Evolutionary conservation across 2,113 vertebrate genomes (phyloP), one percentile per base, ranked within the genome.

Genomic region (Oncorhynchus keta): DNA sequence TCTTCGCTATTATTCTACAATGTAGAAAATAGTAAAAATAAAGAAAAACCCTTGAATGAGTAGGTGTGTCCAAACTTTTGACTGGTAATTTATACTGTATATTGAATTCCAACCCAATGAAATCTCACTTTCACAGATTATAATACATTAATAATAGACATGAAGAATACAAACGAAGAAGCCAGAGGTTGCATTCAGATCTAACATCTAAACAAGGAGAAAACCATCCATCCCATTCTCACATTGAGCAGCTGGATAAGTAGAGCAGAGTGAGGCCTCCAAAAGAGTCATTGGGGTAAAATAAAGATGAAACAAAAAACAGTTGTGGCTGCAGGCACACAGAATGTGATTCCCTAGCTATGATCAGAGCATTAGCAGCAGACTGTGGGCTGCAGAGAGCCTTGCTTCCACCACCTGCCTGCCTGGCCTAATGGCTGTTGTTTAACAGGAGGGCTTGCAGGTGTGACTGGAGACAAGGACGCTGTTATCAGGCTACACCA

Each of bases 341-440:
- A 55, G 24, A 39, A 68, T 73, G 45, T 48, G 59, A 30, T 14
- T 74, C 70, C 45, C 68, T 84, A 78, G 14, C 73, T 77, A 28
- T 67, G 83, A 89, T 90, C 85, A 84, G 49, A 80, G 35, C 67
- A n/a, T 22, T 11, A 45, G 28, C 61, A 73, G 51, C 71, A 48
- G 70, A 68, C n/a, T n/a, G 13, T 61, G 73, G 72, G 65, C n/a
- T n/a, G 11, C 32, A 79, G 51, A 28, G 49, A 59, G 20, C 28
- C 26, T 39, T 30, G 5, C 22, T 68, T 67, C 45, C 11, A 22
- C 11, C 45, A 45, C 1, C 35, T 68, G 26, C 14, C 35, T 30
- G 6, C 26, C 18, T 24, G 74, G 80, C 82, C 82, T 69, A 83
- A 26, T 13, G 22, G 30, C 70, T 77, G 66, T 30, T 80, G 24